Evolutionary conservation across 2,797 vertebrate species (phyloP).

Genomic region (Acridotheres tristis): DNA sequence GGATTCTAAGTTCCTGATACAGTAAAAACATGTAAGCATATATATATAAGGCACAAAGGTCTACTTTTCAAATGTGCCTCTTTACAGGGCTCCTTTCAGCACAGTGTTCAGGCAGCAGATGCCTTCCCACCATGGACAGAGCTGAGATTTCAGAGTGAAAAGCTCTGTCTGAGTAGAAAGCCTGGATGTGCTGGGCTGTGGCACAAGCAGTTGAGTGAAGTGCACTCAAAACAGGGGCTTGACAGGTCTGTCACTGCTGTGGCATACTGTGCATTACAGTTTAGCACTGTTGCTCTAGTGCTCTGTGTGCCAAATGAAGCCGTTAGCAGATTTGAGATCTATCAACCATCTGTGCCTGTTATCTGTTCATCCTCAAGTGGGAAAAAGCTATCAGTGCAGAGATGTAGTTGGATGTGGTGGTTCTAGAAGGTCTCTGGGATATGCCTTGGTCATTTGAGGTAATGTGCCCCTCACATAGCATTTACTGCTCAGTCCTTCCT

Average conservation of each 20-base stretch:
- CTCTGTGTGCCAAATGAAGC: conserved; percentile 36
- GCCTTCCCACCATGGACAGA: neutral
- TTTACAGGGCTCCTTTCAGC: neutral
- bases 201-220: neutral
- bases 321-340: neutral
- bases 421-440: neutral
- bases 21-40: neutral
- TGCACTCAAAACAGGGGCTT: neutral
- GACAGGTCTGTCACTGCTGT: neutral
- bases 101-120: neutral
- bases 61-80: neutral
- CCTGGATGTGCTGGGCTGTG: neutral
- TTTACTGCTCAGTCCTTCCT: neutral
- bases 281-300: neutral
- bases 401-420: neutral
- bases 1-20: neutral
- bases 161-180: neutral
- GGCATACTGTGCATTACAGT: neutral
- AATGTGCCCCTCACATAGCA: neutral
- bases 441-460: neutral
- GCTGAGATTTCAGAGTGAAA: neutral
- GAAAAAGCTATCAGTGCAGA: neutral
- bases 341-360: conserved; percentile 21
- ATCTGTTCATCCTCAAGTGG: neutral
- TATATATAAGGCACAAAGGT: neutral